Base-by-base conservation (phyloP, 2,797 vertebrate species). In the Capromys pilorides region DNA sequence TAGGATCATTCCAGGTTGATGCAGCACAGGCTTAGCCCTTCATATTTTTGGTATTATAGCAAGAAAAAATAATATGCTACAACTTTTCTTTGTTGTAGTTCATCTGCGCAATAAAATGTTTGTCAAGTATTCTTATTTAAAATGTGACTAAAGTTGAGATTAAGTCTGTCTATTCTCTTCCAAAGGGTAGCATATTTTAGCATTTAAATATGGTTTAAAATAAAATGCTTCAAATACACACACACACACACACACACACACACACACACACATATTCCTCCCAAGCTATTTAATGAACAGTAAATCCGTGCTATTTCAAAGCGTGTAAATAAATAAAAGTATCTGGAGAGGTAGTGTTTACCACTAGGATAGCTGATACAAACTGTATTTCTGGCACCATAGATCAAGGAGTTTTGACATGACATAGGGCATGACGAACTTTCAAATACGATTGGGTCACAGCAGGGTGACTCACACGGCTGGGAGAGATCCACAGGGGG, bases 1-100 rank as follows among this genome's bases (percentile, higher is more conserved):
- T 98, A 98, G 13, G 39, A 73, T 97, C 97, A 96, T 88, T 97
- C 97, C 95, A 97, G 95, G 93, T 97, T 97, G 97, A 97, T 97
- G 84, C 69, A 96, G 86, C 79, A 95, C 96, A 98, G 97, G 80
- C 91, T 95, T 96, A 96, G n/a, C 85, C 96, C 97, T 98, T 94
- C 86, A 91, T 92, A 97, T 97, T 97, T 97, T 97, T 96, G 83
- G 79, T 97, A 96, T 97, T 97, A 93, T 88, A 96, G 88, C 96
- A 98, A 90, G 96, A 87, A 97, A 97, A 98, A 98, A 93, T 87
- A 97, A 97, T 98, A 97, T 89, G 87, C 78, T 59, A 94, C 91
- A 83, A 95, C 89, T 96, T 97, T 97, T 94, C 94, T 97, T 97
- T 97, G 79, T 94, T 97, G 94, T n/a, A 94, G 61, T 16, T 96